Evolutionary conservation across 1,140 invertebrate species (phyloP).

Genomic region (Proctacanthus coquilletti): DNA sequence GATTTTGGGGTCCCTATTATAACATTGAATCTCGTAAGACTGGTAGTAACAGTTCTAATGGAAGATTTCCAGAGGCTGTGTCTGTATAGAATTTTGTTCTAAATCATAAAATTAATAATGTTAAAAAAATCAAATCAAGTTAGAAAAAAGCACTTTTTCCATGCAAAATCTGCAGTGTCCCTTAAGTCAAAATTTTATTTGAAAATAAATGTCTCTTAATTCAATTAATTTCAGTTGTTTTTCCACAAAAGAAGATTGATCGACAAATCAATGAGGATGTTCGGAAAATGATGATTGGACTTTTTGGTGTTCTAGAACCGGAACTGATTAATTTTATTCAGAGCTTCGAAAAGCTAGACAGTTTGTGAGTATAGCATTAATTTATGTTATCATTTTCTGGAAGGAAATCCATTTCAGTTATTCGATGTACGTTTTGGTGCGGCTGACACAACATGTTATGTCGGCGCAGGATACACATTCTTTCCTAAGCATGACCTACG

Average conservation of each 20-base stretch:
- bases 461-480: slow-evolving; percentile 82
- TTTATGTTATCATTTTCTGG: slow-evolving; percentile 5
- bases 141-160: too few relatives aligned
- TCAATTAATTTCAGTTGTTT: slow-evolving; percentile 1
- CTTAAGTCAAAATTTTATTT: too few relatives aligned
- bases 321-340: slow-evolving; percentile 74
- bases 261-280: slow-evolving; percentile 63
- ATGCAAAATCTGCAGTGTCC: too few relatives aligned
- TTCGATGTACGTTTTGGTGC: slow-evolving; percentile 81
- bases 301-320: slow-evolving; percentile 73
- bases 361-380: slow-evolving; percentile 49
- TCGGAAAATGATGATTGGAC: slow-evolving; percentile 66
- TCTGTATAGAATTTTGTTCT: too few relatives aligned
- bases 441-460: slow-evolving; percentile 78
- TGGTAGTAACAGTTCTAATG: too few relatives aligned
- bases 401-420: slow-evolving; percentile 49
- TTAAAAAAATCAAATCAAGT: too few relatives aligned
- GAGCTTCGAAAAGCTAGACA: slow-evolving; percentile 74
- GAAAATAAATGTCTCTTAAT: too few relatives aligned
- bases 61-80: too few relatives aligned
- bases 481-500: slow-evolving; percentile 80
- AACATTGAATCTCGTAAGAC: too few relatives aligned
- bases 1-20: too few relatives aligned
- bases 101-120: too few relatives aligned
- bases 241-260: slow-evolving; percentile 44